Evolutionary conservation across 1,140 invertebrate species (phyloP).

Genomic region (Tetraneura akinire): DNA sequence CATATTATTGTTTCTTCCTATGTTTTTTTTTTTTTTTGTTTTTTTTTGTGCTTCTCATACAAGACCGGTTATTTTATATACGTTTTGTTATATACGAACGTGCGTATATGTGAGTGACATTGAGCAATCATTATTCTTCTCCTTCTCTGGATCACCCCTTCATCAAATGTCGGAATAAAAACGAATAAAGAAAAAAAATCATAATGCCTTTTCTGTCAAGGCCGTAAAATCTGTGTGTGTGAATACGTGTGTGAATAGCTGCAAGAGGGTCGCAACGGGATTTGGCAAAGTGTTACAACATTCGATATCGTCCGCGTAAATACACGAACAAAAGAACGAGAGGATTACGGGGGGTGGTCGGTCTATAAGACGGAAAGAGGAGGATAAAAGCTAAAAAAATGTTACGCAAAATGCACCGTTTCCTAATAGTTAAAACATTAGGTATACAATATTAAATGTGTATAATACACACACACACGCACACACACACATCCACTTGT

Average conservation of each 20-base stretch:
- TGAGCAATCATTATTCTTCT: slow-evolving; percentile 20
- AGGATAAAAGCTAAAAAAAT: slow-evolving; percentile 8
- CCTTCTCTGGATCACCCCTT: not conserved
- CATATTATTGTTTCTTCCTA: slow-evolving; percentile 40
- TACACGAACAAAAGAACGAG: not conserved
- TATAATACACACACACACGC: not conserved
- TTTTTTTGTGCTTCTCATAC: slow-evolving; percentile 2
- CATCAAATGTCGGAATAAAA: not conserved
- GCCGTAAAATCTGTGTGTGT: slow-evolving; percentile 26
- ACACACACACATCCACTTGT: slow-evolving; percentile 31
- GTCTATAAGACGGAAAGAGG: not conserved
- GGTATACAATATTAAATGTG: no score
- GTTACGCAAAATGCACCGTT: slow-evolving; percentile 40
- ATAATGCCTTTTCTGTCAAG: slow-evolving; percentile 31
- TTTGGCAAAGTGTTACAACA: slow-evolving; percentile 49
- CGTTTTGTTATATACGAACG: not conserved
- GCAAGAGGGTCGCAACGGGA: slow-evolving; percentile 39
- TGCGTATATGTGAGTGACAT: not conserved
- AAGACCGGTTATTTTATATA: slow-evolving; percentile 30
- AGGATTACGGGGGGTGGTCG: not conserved
- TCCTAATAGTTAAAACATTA: slow-evolving; percentile 37
- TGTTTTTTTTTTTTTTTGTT: slow-evolving; percentile 21
- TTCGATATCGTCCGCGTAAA: not conserved
- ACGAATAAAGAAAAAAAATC: not conserved
- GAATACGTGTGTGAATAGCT: not conserved